Evolutionary conservation across 2,797 vertebrate species (phyloP).

Genomic region (Oreochromis mossambicus): DNA sequence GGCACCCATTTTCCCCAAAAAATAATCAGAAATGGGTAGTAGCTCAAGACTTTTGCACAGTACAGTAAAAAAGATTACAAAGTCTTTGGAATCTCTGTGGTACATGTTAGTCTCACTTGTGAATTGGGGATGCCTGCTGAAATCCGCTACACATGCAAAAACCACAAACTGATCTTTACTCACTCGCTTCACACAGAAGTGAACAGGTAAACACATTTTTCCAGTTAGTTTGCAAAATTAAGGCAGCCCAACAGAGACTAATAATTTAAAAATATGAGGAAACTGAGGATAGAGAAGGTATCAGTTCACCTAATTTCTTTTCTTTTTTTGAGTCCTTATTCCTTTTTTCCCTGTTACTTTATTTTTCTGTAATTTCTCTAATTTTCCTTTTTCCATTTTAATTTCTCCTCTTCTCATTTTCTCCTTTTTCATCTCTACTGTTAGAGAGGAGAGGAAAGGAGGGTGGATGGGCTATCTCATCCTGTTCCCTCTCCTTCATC

Average conservation of each 20-base stretch:
- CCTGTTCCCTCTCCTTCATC: conserved; percentile 10
- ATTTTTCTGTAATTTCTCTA: not conserved
- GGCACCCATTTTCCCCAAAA: fast-evolving
- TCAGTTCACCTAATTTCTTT: not conserved
- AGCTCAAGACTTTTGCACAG: not conserved
- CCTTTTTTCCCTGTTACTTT: not conserved
- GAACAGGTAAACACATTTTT: not conserved
- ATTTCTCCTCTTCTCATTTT: conserved; percentile 12
- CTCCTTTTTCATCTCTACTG: conserved; percentile 13
- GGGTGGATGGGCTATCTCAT: too few species aligned
- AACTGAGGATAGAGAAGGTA: not conserved
- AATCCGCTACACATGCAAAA: not conserved
- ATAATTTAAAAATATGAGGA: not conserved
- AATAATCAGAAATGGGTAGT: not conserved
- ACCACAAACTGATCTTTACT: not conserved
- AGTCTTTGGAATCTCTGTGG: not conserved
- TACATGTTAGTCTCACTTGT: not conserved
- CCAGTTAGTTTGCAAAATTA: not conserved
- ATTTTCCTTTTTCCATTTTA: not conserved
- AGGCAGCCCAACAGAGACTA: not conserved
- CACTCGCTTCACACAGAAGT: not conserved
- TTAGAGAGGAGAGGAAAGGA: too few species aligned
- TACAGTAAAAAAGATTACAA: not conserved
- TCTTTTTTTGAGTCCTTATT: not conserved
- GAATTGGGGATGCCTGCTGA: not conserved